phyloP scores from a whole-genome alignment of 1,140 invertebrate genomes.

The Antheraea mylitta region DNA sequence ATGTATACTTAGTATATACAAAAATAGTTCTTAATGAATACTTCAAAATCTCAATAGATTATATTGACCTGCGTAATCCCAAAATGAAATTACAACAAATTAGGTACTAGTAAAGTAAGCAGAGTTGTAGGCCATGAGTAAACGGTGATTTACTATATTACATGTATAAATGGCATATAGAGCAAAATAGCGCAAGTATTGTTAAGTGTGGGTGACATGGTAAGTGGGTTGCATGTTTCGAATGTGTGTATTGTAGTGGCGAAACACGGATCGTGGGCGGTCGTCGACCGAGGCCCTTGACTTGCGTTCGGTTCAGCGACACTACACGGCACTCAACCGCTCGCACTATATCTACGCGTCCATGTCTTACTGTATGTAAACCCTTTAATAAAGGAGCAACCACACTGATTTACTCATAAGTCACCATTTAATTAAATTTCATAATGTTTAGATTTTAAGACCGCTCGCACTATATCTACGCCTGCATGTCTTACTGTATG shows the following conservation, averaged over 20 bases:
- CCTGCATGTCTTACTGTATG: no score
- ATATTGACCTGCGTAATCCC: no score
- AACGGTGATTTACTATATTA: slow-evolving; percentile 8
- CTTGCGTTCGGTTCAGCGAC: slow-evolving; percentile 69
- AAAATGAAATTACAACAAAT: neutral
- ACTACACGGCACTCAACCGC: slow-evolving; percentile 20
- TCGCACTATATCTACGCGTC: slow-evolving; percentile 11
- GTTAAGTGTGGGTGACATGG: neutral
- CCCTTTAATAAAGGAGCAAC: no score
- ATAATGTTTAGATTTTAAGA: no score
- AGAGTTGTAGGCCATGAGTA: neutral
- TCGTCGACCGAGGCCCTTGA: slow-evolving; percentile 75
- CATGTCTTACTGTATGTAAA: neutral
- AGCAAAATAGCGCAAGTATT: neutral
- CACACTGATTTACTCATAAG: no score
- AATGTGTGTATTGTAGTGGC: slow-evolving; percentile 47
- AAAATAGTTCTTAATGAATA: no score
- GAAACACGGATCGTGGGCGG: slow-evolving; percentile 58
- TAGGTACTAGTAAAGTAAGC: neutral
- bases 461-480: no score
- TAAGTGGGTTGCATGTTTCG: slow-evolving; percentile 20
- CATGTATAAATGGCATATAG: slow-evolving; percentile 13
- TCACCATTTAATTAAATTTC: no score
- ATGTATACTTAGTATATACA: no score
- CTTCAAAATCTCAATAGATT: no score